Evolutionary conservation across 2,113 vertebrate species (phyloP).

Genomic region (Nestor notabilis): DNA sequence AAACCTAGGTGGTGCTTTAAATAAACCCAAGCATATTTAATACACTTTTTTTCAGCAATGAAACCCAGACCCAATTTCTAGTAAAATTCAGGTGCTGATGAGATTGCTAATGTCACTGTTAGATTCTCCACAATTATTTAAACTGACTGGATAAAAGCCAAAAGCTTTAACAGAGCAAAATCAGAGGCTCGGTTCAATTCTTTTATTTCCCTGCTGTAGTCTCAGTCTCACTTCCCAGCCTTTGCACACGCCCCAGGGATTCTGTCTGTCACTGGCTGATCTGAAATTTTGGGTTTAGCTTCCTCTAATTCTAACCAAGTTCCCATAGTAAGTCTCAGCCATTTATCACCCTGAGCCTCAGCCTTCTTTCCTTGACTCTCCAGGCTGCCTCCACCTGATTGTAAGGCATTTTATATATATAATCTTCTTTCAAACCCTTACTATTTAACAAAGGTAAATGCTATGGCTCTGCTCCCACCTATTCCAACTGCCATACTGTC

Average conservation of each 20-base stretch:
- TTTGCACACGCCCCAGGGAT: not conserved
- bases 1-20: not conserved
- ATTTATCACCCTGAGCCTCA: not conserved
- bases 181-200: not conserved
- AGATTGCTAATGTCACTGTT: not conserved
- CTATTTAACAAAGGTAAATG: not conserved
- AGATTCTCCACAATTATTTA: not conserved
- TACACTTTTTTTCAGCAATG: not conserved
- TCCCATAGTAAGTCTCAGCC: not conserved
- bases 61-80: not conserved
- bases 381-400: not conserved
- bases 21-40: not conserved
- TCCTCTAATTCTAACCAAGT: not conserved
- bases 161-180: not conserved
- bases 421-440: not conserved
- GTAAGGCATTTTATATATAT: not conserved
- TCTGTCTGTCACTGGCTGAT: not conserved
- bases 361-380: not conserved
- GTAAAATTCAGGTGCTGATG: not conserved
- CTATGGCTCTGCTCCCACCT: not conserved
- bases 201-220: not conserved
- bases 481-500: not conserved
- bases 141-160: not conserved
- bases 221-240: not conserved
- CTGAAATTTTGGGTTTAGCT: not conserved